Evolutionary conservation across 2,113 vertebrate genomes (phyloP).

Genomic region (western clawed frog (Xenopus tropicalis)): DNA sequence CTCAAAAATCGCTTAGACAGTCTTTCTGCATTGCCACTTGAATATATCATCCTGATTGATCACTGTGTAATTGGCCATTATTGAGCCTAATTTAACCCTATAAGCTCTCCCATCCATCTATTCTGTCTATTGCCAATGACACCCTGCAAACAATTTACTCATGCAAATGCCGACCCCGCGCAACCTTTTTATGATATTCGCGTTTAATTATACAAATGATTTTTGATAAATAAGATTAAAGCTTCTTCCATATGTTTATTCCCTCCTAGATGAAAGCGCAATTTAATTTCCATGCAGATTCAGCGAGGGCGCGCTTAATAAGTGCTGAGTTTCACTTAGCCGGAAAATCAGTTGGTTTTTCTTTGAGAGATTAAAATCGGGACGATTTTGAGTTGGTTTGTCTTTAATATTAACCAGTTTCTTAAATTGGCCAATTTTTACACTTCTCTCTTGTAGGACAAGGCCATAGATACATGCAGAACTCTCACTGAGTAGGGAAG

Average conservation of each 20-base stretch:
- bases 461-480: too few relatives aligned
- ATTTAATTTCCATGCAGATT: conserved; percentile 99
- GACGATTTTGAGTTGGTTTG: too few relatives aligned
- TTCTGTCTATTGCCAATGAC: conserved; percentile 89
- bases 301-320: conserved; percentile 71
- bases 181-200: conserved; percentile 87
- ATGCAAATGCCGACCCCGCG: conserved; percentile 91
- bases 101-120: conserved; percentile 87
- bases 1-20: conserved; percentile 63
- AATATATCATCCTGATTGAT: conserved; percentile 99
- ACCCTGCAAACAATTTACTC: conserved; percentile 97
- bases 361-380: neutral
- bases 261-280: conserved; percentile 93
- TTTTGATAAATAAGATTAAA: conserved; percentile 97
- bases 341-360: conserved; percentile 62
- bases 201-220: conserved; percentile 97
- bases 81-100: conserved; percentile 98
- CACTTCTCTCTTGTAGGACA: too few relatives aligned
- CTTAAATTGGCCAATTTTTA: too few relatives aligned
- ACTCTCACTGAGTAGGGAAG: too few relatives aligned
- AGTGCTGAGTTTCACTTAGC: conserved; percentile 84
- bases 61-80: conserved; percentile 91
- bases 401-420: too few relatives aligned
- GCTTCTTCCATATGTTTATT: conserved; percentile 78
- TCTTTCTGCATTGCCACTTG: conserved; percentile 89